Evolutionary conservation across 2,113 vertebrate genomes (phyloP).

Genomic region (Indicator indicator): DNA sequence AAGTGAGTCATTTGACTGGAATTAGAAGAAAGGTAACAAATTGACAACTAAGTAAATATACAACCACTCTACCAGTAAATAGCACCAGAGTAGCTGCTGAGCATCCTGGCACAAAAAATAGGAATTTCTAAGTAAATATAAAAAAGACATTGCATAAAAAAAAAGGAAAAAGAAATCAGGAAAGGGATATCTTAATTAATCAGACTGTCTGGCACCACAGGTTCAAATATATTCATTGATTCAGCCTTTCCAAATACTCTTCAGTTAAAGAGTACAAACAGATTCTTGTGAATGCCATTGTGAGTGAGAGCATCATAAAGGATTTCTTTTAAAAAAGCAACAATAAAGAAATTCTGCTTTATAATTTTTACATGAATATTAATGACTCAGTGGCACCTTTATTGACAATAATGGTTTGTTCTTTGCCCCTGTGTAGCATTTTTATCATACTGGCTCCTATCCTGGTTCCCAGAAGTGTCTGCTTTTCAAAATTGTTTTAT

Average conservation of each 20-base stretch:
- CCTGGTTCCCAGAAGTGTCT: not conserved
- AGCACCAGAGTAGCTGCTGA: not conserved
- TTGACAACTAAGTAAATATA: not conserved
- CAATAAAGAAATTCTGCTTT: not conserved
- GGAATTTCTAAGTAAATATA: not conserved
- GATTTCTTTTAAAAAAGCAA: not conserved
- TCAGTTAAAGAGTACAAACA: not conserved
- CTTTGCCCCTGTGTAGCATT: not conserved
- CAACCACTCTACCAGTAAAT: not conserved
- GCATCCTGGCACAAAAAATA: not conserved
- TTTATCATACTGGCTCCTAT: not conserved
- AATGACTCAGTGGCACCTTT: not conserved
- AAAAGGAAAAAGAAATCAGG: not conserved
- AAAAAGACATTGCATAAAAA: not conserved
- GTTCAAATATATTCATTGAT: not conserved
- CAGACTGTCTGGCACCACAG: not conserved
- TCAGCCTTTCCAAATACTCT: not conserved
- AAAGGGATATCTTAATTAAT: not conserved
- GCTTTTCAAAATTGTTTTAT: not conserved
- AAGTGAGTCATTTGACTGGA: not conserved
- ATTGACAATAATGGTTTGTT: not conserved
- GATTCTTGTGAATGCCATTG: not conserved
- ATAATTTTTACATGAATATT: not conserved
- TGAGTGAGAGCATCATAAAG: not conserved
- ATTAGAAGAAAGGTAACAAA: not conserved